A percentile compares a stretch with the other conserved stretches of the same genome.
Evolutionary conservation across 35 echinoderm and acorn worm genomes (phyloP).

Genomic region (Lytechinus pictus): DNA sequence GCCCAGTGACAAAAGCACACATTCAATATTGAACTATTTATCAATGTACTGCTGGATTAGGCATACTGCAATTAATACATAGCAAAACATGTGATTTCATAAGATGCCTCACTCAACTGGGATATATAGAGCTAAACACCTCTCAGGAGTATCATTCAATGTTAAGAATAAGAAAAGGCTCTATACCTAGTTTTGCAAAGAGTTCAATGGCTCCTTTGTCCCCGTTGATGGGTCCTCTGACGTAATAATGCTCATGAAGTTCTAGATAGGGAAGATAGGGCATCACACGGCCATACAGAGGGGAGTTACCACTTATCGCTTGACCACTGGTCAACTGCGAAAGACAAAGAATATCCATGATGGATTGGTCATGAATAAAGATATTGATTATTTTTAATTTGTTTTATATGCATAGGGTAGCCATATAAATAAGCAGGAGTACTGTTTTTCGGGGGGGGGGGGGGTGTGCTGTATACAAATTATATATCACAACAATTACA

Average conservation of each 20-base stretch:
- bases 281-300: constrained; percentile 72
- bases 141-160: neutral
- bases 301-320: constrained; percentile 53
- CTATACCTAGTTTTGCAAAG: constrained; percentile 77
- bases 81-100: too few relatives aligned
- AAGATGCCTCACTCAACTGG: too few relatives aligned
- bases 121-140: neutral
- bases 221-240: constrained; percentile 65
- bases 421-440: too few relatives aligned
- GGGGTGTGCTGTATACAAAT: too few relatives aligned
- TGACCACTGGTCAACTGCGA: constrained; percentile 61
- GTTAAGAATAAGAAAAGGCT: neutral
- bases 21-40: too few relatives aligned
- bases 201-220: constrained; percentile 68
- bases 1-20: too few relatives aligned
- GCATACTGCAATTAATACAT: too few relatives aligned
- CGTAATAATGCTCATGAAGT: constrained; percentile 77
- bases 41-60: too few relatives aligned
- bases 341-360: neutral
- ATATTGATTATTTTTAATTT: neutral
- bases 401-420: too few relatives aligned
- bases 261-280: constrained; percentile 68
- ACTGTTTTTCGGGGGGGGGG: too few relatives aligned
- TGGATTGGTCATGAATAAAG: neutral
- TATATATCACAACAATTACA: too few relatives aligned